These are phyloP conservation scores for Micromussa lordhowensis DNA, from an alignment of 92 coral and sea anemone genomes.

Conservation along the genomic window DNA sequence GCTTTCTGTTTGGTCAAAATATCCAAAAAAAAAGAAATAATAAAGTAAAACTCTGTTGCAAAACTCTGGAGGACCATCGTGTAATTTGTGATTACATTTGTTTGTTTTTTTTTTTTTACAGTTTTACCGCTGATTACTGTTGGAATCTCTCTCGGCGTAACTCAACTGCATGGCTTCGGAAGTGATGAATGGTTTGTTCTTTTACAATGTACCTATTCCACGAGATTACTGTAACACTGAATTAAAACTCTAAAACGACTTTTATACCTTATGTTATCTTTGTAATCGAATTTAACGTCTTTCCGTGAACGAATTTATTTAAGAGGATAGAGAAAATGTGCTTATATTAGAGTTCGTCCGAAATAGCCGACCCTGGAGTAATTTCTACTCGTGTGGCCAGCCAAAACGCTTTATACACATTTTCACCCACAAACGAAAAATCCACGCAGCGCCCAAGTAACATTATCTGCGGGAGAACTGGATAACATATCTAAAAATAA, in stretches of 20 bases:
- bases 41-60: too few relatives aligned
- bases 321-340: too few relatives aligned
- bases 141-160: slow-evolving; percentile 81
- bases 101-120: slow-evolving; percentile 16
- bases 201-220: not conserved
- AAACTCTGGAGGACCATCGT: not conserved
- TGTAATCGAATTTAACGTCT: not conserved
- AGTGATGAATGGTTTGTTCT: slow-evolving; percentile 80
- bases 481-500: too few relatives aligned
- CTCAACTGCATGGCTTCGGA: slow-evolving; percentile 81
- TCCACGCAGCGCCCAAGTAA: too few relatives aligned
- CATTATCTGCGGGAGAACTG: too few relatives aligned
- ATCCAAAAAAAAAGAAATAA: too few relatives aligned
- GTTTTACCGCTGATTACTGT: slow-evolving; percentile 83
- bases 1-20: too few relatives aligned
- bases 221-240: not conserved
- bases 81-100: not conserved
- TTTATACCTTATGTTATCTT: not conserved
- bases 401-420: too few relatives aligned
- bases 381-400: too few relatives aligned
- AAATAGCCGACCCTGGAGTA: too few relatives aligned
- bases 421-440: too few relatives aligned
- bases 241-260: not conserved
- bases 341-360: too few relatives aligned
- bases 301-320: not conserved